Evolutionary conservation across 2,113 vertebrate genomes (phyloP), one percentile per base, ranked within the genome.

Genomic region (Picathartes gymnocephalus): DNA sequence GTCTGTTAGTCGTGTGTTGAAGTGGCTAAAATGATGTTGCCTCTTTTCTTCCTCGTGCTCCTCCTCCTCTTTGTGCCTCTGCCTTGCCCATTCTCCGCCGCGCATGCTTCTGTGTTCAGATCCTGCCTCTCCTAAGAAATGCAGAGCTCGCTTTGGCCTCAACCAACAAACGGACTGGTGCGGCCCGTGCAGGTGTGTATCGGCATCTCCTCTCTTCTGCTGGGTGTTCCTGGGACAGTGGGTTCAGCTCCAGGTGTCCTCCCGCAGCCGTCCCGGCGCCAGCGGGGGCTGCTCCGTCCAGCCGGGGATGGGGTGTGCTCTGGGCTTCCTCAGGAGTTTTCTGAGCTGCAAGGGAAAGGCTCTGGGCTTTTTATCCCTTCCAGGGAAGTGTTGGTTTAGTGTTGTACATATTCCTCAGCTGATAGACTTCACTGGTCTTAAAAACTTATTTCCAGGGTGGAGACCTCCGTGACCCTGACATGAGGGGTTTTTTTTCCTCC

Each of bases 131-230:
- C 99, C 99, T 99, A 99, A 99, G 99, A 99, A 99, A 99, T 99
- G 99, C 98, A 98, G 99, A 98, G 99, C 99, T 98, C 99, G 99
- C 98, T 99, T 99, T 98, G 99, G 99, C 98, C 99, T 99, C 98
- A 99, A 99, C 98, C 99, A 99, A 99, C 99, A 99, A 98, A 99
- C 98, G 97, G 99, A 99, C 99, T 99, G 99, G 99, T 99, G 99
- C 97, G 99, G 99, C 97, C 99, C 99, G 33, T 99, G 99, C 99
- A 99, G 99, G 99, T 99, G 98, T 98, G 99, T 99, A 99, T 97
- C 64, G 14, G 95, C 86, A 82, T 94, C 84, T 79, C 93, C 82
- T 58, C 25, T 15, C 86, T 88, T 15, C 86, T 88, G 87, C 95
- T 83, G 93, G 91, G 89, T 37, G 64, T 74, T 86, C 76, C 80